phyloP scores from a whole-genome alignment of 2,888 invertebrate genomes.

The Phortica magna region DNA sequence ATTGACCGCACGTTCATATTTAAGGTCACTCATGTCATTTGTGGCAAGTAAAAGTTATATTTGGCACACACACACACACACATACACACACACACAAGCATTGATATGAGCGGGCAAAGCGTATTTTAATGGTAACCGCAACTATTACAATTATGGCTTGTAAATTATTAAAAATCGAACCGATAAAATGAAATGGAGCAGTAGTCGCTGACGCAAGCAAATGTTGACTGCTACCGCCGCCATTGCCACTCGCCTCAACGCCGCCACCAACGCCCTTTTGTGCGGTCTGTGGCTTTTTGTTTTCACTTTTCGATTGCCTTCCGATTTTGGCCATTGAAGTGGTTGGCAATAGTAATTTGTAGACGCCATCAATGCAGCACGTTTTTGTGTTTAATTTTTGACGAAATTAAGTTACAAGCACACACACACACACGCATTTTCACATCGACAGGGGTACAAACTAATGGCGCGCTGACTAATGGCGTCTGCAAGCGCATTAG shows the following conservation, averaged over 20 bases:
- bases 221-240: neutral
- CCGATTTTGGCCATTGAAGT: neutral
- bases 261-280: neutral
- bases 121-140: neutral
- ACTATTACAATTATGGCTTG: conserved; percentile 51
- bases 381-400: conserved; percentile 1
- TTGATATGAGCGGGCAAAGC: neutral
- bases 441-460: neutral
- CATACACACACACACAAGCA: conserved; percentile 38
- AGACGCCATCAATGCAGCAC: conserved; percentile 4
- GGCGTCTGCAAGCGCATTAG: conserved; percentile 15
- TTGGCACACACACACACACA: no score
- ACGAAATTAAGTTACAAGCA: conserved; percentile 12
- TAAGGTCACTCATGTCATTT: conserved; percentile 4
- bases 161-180: conserved; percentile 55
- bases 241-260: neutral
- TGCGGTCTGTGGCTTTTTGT: neutral
- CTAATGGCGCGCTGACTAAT: conserved; percentile 12
- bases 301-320: neutral
- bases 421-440: neutral
- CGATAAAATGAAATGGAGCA: conserved; percentile 43
- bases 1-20: neutral
- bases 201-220: conserved; percentile 16
- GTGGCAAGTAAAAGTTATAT: no score
- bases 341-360: conserved; percentile 14